Evolutionary conservation across 2,888 invertebrate species (phyloP).

Genomic region (Camponotus fellah): DNA sequence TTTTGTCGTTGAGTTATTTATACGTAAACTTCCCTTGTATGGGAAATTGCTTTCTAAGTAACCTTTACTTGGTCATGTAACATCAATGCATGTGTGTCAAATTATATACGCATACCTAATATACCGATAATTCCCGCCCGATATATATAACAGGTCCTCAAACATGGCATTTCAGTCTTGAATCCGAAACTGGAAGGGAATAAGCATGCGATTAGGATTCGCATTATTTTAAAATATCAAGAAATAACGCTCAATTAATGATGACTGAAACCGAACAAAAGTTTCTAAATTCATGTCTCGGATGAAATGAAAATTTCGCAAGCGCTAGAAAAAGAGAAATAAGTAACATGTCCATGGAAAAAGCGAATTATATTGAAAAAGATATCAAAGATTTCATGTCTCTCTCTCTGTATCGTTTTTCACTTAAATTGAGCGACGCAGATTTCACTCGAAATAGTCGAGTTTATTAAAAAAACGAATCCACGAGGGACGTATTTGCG

Average conservation of each 20-base stretch:
- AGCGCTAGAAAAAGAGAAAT: not conserved
- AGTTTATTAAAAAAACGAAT: conserved; percentile 3
- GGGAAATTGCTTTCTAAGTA: conserved; percentile 1
- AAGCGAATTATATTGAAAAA: not conserved
- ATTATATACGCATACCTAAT: conserved; percentile 19
- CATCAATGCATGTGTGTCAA: conserved; percentile 7
- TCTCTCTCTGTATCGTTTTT: not conserved
- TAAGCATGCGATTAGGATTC: not conserved
- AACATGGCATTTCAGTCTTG: not conserved
- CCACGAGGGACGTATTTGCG: not conserved
- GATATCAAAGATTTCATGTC: not conserved
- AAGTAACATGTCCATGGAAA: not conserved
- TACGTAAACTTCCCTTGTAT: not conserved
- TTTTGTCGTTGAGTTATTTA: conserved; percentile 1
- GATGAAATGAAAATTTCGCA: not conserved
- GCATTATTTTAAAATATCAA: not conserved
- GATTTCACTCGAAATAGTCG: not conserved
- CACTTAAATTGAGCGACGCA: not conserved
- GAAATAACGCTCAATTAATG: not conserved
- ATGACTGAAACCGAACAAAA: not conserved
- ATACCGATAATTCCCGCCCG: not conserved
- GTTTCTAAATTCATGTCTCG: not conserved
- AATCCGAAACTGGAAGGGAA: not conserved
- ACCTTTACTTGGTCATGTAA: conserved; percentile 8
- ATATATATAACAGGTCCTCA: not conserved